These are phyloP conservation scores for Paralvinella palmiformis DNA, from an alignment of 1,140 invertebrate genomes.

Conservation along the genomic window DNA sequence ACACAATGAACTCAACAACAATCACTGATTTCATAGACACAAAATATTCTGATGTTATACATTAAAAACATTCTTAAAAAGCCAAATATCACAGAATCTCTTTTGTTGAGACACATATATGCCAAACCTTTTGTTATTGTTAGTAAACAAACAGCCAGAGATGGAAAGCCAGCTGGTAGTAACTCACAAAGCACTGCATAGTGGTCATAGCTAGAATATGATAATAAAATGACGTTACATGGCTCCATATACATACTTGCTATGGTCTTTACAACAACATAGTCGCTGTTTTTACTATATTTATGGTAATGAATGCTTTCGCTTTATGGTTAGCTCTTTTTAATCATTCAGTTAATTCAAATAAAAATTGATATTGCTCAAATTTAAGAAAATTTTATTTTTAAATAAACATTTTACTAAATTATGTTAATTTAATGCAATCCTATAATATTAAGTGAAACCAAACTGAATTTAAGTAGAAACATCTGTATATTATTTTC, in stretches of 20 bases:
- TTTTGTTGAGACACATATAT: not conserved
- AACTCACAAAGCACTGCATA: slow-evolving; percentile 88
- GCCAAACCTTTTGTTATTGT: slow-evolving; percentile 31
- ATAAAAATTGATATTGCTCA: not conserved
- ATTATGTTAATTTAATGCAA: too few species aligned
- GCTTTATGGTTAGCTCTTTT: not conserved
- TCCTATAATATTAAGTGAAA: too few species aligned
- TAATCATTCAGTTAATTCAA: not conserved
- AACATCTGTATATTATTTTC: too few species aligned
- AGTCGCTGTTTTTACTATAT: not conserved
- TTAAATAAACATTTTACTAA: too few species aligned
- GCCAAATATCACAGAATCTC: not conserved
- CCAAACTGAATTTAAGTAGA: too few species aligned
- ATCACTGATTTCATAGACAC: not conserved
- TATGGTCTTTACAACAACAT: not conserved
- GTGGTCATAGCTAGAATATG: slow-evolving; percentile 69
- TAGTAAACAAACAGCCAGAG: slow-evolving; percentile 60
- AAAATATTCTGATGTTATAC: not conserved
- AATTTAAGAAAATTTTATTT: not conserved
- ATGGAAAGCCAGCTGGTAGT: slow-evolving; percentile 71
- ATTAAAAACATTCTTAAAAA: not conserved
- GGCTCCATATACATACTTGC: not conserved
- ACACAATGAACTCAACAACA: not conserved
- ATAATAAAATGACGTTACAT: not conserved
- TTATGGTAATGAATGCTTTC: not conserved